Evolutionary conservation across 2,797 vertebrate species (phyloP).

Genomic region (Phoebastria nigripes): DNA sequence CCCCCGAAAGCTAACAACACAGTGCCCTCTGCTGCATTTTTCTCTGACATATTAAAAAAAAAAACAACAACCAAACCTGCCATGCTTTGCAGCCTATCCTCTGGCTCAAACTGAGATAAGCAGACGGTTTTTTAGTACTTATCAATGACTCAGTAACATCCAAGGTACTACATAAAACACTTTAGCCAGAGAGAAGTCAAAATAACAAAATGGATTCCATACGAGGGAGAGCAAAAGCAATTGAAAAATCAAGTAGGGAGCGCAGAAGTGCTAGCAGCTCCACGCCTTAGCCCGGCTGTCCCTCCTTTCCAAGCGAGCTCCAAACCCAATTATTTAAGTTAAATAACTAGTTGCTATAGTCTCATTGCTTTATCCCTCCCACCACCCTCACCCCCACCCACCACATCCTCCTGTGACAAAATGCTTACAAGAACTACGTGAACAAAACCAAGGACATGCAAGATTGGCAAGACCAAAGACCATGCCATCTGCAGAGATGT

Average conservation of each 20-base stretch:
- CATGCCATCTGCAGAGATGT: accelerated
- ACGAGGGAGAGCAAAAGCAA: background rate
- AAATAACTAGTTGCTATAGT: background rate
- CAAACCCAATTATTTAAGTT: background rate
- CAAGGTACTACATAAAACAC: constrained; percentile 39
- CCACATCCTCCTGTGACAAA: background rate
- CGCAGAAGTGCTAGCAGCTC: background rate
- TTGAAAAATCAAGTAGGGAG: constrained; percentile 4
- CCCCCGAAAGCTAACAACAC: constrained; percentile 61
- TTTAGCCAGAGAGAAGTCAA: constrained; percentile 20
- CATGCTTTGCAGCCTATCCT: background rate
- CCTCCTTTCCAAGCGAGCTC: background rate
- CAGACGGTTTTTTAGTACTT: constrained; percentile 58
- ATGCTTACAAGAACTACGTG: background rate
- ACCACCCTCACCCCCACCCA: background rate
- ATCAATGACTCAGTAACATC: constrained; percentile 47
- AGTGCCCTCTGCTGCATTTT: constrained; percentile 71
- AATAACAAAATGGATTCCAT: constrained; percentile 45
- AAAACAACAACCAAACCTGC: background rate
- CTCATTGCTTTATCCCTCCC: background rate
- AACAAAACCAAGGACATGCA: background rate
- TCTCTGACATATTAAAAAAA: background rate
- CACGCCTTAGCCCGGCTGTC: background rate
- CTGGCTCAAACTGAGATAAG: constrained; percentile 49
- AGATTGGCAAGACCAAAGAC: background rate